Percentiles rank a stretch among this genome's conserved stretches.
These are phyloP conservation scores for Haliaeetus leucogaster DNA, from an alignment of 2,113 vertebrate genomes.

Conservation along the genomic window DNA sequence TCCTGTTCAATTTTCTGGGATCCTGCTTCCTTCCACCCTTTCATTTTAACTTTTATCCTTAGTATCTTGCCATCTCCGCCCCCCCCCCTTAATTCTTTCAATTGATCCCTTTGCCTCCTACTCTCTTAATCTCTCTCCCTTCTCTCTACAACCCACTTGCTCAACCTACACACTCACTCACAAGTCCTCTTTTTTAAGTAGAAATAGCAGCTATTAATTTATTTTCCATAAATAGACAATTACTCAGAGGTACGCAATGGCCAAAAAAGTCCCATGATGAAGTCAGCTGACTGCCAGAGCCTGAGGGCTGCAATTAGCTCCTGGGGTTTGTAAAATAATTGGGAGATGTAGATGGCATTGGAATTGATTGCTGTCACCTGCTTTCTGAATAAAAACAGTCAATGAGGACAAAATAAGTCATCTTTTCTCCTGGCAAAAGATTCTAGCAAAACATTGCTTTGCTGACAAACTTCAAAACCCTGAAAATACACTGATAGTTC, in stretches of 20 bases:
- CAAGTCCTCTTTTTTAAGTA: not conserved
- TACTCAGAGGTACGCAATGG: constrained; percentile 49
- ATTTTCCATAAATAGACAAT: constrained; percentile 70
- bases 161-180: not conserved
- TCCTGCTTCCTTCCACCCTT: not conserved
- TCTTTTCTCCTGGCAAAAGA: constrained; percentile 9
- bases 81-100: not conserved
- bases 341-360: constrained; percentile 53
- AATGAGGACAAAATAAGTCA: constrained; percentile 48
- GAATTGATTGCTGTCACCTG: constrained; percentile 65
- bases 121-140: not conserved
- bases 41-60: not conserved
- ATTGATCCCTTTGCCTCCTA: not conserved
- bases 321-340: constrained; percentile 64
- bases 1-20: not conserved
- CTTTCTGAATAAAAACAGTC: constrained; percentile 62
- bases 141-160: not conserved
- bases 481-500: not conserved
- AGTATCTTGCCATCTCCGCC: not conserved
- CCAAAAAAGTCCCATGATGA: constrained; percentile 53
- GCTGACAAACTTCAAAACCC: not conserved
- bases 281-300: constrained; percentile 57
- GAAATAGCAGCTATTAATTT: constrained; percentile 66
- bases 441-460: constrained; percentile 3
- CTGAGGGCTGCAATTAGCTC: constrained; percentile 64